Evolutionary conservation across 2,113 vertebrate genomes (phyloP).

Genomic region (Arvicanthis niloticus): DNA sequence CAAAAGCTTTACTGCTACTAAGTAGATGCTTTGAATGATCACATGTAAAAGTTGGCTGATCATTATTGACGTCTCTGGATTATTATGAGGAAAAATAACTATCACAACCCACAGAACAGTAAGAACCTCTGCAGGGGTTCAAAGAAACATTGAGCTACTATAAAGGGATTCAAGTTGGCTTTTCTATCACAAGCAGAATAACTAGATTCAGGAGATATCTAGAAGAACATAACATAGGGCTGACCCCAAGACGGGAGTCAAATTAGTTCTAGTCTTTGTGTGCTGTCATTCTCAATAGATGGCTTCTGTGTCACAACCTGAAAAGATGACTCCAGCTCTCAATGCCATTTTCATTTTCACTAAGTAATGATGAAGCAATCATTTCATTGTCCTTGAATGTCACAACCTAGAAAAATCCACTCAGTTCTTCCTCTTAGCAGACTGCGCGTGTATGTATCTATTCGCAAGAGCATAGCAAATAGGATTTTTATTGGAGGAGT

Average conservation of each 20-base stretch:
- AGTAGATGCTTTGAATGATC: background rate
- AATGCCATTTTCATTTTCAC: background rate
- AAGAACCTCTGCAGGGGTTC: background rate
- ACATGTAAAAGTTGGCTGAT: background rate
- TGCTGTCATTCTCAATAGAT: background rate
- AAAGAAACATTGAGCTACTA: background rate
- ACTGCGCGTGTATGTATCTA: background rate
- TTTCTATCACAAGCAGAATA: background rate
- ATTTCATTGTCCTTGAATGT: background rate
- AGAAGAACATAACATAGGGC: background rate
- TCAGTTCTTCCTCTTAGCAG: background rate
- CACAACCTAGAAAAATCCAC: background rate
- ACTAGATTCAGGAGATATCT: background rate
- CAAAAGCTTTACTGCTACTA: background rate
- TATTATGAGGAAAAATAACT: background rate
- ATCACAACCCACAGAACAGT: background rate
- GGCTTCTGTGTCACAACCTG: background rate
- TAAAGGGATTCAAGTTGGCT: background rate
- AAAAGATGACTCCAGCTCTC: background rate
- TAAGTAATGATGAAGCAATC: background rate
- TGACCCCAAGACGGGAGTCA: fast-evolving
- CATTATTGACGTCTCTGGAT: background rate
- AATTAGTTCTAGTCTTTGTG: background rate
- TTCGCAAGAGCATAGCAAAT: background rate
- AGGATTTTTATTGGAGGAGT: background rate